Conservation (phyloP, 2,797 vertebrate genomes). For the Acanthurus leucopareius region DNA sequence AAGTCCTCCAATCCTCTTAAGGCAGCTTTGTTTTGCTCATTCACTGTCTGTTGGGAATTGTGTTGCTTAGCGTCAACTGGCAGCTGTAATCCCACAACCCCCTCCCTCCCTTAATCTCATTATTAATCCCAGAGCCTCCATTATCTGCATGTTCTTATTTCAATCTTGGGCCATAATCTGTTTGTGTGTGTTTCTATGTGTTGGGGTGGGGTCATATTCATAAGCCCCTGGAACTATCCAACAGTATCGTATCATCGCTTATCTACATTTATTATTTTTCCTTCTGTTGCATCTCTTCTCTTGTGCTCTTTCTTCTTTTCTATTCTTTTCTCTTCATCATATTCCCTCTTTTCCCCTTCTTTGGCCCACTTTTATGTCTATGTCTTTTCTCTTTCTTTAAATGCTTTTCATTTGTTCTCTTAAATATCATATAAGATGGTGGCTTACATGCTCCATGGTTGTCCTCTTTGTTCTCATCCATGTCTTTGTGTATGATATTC, state of each 20-base stretch:
- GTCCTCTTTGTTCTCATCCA: no score
- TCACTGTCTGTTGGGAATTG: slow-evolving; percentile 69
- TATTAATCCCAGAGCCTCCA: slow-evolving; percentile 68
- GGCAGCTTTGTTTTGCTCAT: slow-evolving; percentile 77
- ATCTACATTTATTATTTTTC: slow-evolving; percentile 18
- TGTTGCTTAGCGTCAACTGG: slow-evolving; percentile 56
- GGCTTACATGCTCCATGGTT: no score
- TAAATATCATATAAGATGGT: no score
- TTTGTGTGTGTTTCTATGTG: slow-evolving; percentile 34
- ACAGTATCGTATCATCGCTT: slow-evolving; percentile 28
- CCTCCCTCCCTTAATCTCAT: slow-evolving; percentile 57
- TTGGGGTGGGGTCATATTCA: slow-evolving; percentile 43
- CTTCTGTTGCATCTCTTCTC: neutral
- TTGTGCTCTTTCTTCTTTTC: neutral
- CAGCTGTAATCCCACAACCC: slow-evolving; percentile 60
- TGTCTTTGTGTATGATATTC: no score
- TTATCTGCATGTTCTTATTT: slow-evolving; percentile 68
- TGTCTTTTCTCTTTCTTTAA: neutral
- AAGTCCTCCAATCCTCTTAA: slow-evolving; percentile 73
- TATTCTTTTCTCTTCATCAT: neutral
- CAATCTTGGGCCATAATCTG: slow-evolving; percentile 62
- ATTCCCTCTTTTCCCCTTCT: neutral
- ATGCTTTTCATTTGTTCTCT: neutral
- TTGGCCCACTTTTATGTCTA: neutral
- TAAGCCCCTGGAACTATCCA: slow-evolving; percentile 19